Conservation (phyloP, 2,797 vertebrate species). For the Pangasius djambal region DNA sequence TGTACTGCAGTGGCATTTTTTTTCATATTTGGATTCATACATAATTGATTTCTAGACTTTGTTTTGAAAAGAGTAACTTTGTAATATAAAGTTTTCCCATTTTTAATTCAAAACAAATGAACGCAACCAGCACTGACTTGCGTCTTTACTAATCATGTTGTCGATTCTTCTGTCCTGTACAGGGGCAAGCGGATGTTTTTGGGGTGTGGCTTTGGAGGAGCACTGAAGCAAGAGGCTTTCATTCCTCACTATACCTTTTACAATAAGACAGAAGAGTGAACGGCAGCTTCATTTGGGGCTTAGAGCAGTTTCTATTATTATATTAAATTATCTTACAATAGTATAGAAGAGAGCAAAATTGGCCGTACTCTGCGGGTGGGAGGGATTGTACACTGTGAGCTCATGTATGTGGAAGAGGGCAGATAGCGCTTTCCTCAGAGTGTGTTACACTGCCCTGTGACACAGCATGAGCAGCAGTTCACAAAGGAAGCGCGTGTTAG, state of each 20-base stretch:
- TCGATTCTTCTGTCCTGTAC: not conserved
- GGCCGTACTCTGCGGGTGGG: not conserved
- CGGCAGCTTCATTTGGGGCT: not conserved
- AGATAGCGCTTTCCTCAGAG: not conserved
- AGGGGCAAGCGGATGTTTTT: not conserved
- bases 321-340: too few relatives aligned
- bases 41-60: not conserved
- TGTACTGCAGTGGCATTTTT: not conserved
- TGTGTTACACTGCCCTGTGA: not conserved
- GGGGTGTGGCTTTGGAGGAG: not conserved
- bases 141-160: not conserved
- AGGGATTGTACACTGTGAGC: not conserved
- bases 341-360: not conserved
- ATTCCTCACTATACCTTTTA: not conserved
- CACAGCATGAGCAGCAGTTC: not conserved
- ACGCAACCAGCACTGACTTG: not conserved
- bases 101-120: not conserved
- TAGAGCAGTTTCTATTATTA: not conserved
- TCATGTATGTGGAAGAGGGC: not conserved
- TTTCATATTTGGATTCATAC: not conserved
- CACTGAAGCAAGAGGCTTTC: not conserved
- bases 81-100: not conserved
- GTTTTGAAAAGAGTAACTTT: not conserved
- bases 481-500: not conserved
- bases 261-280: not conserved